A percentile compares a stretch with the other conserved stretches of the same genome.
Evolutionary conservation across 2,797 vertebrate genomes (phyloP).

Genomic region (Huso huso): DNA sequence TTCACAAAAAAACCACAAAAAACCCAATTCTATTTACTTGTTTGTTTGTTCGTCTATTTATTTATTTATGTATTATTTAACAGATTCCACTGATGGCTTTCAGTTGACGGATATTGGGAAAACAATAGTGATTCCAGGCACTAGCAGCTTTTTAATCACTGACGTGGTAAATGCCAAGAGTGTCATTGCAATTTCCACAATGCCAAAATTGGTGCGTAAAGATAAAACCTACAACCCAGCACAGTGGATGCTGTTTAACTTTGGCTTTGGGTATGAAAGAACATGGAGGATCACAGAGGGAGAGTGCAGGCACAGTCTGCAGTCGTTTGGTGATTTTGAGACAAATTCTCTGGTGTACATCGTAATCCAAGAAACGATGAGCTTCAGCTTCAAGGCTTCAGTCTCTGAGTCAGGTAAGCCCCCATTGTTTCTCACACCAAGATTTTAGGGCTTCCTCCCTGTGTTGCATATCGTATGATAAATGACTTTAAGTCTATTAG

Average conservation of each 20-base stretch:
- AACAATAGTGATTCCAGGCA: slow-evolving; percentile 15
- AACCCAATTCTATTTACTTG: too few relatives aligned
- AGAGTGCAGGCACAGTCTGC: slow-evolving; percentile 13
- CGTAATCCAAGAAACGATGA: slow-evolving; percentile 14
- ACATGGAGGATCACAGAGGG: slow-evolving; percentile 16
- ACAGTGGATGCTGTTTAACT: slow-evolving; percentile 16
- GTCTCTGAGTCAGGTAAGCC: slow-evolving; percentile 15
- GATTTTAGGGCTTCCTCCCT: too few relatives aligned
- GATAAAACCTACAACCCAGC: background rate
- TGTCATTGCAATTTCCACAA: slow-evolving; percentile 5
- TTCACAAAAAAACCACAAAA: too few relatives aligned
- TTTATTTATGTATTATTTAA: background rate
- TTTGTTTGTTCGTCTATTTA: too few relatives aligned
- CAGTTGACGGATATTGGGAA: slow-evolving; percentile 7
- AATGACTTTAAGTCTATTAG: too few relatives aligned
- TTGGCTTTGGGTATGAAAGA: background rate
- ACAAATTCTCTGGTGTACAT: slow-evolving; percentile 14
- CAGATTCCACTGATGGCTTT: slow-evolving; percentile 7
- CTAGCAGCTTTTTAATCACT: slow-evolving; percentile 18
- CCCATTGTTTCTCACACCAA: too few relatives aligned
- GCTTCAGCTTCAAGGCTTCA: slow-evolving; percentile 19
- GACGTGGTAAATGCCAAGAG: background rate
- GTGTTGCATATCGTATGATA: too few relatives aligned
- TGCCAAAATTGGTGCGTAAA: slow-evolving; percentile 1
- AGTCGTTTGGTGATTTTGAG: slow-evolving; percentile 12